A percentile compares a stretch with the other conserved stretches of the same genome.
Evolutionary conservation across 2,113 vertebrate species (phyloP).

Genomic region (Periophthalmodon schlosseri): DNA sequence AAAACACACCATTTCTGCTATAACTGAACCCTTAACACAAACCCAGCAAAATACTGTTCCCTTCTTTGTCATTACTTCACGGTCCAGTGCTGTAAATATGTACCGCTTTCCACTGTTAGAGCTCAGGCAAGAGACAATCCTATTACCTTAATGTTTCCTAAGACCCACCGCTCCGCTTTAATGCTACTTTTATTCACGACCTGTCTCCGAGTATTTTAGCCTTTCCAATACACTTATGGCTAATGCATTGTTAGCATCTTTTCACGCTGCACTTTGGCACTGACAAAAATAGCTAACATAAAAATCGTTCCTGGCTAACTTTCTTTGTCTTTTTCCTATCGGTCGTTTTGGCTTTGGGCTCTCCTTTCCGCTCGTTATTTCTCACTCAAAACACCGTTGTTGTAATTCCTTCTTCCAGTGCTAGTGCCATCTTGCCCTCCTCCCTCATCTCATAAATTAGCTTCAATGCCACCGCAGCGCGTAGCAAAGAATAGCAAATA

Average conservation of each 20-base stretch:
- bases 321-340: not conserved
- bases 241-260: slow-evolving; percentile 1
- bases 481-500: slow-evolving; percentile 39
- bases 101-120: not conserved
- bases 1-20: too few relatives aligned
- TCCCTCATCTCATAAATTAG: slow-evolving; percentile 46
- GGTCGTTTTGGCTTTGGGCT: slow-evolving; percentile 4
- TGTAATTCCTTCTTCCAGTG: not conserved
- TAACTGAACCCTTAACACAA: not conserved
- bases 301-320: slow-evolving; percentile 23
- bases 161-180: slow-evolving; percentile 8
- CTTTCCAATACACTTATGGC: not conserved
- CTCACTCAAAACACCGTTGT: not conserved
- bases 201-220: not conserved
- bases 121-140: slow-evolving; percentile 1
- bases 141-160: slow-evolving; percentile 17
- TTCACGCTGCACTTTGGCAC: slow-evolving; percentile 29
- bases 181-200: slow-evolving; percentile 8
- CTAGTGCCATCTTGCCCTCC: slow-evolving; percentile 8
- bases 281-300: slow-evolving; percentile 15
- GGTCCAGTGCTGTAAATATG: not conserved
- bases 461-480: slow-evolving; percentile 38
- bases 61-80: not conserved
- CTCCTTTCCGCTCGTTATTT: slow-evolving; percentile 12
- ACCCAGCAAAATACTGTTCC: not conserved